Conservation (phyloP, 1,140 invertebrate species). For the Papilio helenus region DNA sequence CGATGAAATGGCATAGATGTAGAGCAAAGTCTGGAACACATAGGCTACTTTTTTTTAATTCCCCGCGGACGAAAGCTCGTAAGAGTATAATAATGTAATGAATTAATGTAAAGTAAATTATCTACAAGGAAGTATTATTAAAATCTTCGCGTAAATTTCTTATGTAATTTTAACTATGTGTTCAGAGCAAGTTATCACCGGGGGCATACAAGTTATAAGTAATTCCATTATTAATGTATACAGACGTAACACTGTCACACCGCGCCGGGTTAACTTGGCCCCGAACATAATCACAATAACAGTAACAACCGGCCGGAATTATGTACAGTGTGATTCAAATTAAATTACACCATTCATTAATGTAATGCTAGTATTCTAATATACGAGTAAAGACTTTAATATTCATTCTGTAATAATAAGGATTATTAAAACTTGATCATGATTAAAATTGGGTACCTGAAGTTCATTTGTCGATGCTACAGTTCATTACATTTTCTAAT, state of each 20-base stretch:
- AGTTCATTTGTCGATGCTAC: too few species aligned
- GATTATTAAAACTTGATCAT: too few species aligned
- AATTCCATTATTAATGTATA: constrained; percentile 67
- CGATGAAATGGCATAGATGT: too few species aligned
- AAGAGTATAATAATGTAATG: too few species aligned
- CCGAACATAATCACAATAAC: constrained; percentile 68
- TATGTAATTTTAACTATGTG: constrained; percentile 48
- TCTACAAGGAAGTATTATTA: constrained; percentile 2
- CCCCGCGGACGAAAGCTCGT: too few species aligned
- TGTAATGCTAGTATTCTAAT: not conserved
- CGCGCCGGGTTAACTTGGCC: constrained; percentile 55
- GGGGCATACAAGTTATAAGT: constrained; percentile 57
- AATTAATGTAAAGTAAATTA: not conserved
- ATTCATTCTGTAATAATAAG: not conserved
- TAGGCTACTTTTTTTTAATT: too few species aligned
- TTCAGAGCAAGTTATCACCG: constrained; percentile 53
- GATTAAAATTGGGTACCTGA: too few species aligned
- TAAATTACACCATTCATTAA: not conserved
- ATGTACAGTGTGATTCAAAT: constrained; percentile 53
- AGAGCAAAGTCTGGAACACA: too few species aligned
- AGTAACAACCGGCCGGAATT: constrained; percentile 50
- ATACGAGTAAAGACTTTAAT: too few species aligned
- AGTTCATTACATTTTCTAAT: too few species aligned
- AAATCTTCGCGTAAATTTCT: constrained; percentile 42
- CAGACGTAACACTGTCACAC: constrained; percentile 57